Evolutionary conservation across 2,113 vertebrate species (phyloP).

Genomic region (Campylomormyrus tamandua): DNA sequence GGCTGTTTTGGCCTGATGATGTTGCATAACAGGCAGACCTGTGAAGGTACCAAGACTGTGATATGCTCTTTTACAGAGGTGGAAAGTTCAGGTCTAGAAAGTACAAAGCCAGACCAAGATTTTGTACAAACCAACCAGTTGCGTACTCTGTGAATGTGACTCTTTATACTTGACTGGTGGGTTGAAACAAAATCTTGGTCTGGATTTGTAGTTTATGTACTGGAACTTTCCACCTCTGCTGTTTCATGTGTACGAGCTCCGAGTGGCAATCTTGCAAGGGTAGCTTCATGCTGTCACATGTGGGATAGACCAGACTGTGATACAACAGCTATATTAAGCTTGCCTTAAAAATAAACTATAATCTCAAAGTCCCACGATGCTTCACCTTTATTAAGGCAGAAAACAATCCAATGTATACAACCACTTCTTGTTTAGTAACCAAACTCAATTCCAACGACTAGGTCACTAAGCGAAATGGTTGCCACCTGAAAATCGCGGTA

Average conservation of each 20-base stretch:
- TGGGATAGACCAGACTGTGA: background rate
- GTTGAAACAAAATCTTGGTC: background rate
- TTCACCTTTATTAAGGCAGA: background rate
- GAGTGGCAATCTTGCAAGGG: too few species aligned
- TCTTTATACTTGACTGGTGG: background rate
- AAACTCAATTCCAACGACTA: background rate
- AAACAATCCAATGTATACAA: background rate
- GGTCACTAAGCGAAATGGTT: background rate
- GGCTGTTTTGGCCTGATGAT: background rate
- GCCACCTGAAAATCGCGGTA: background rate
- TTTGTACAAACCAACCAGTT: background rate
- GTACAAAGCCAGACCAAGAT: background rate
- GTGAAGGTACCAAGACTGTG: background rate
- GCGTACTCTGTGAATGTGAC: background rate
- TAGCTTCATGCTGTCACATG: background rate
- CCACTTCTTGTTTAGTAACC: background rate
- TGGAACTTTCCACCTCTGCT: background rate
- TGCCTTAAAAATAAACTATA: constrained; percentile 10
- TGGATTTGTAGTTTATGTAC: background rate
- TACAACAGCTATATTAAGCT: background rate
- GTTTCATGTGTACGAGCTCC: background rate
- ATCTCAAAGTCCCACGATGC: background rate
- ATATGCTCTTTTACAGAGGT: background rate
- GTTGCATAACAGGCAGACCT: background rate
- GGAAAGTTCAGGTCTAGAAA: background rate